Percentiles rank a stretch among this genome's conserved stretches.
Evolutionary conservation across 2,113 vertebrate genomes (phyloP).

Genomic region (Rissa tridactyla): DNA sequence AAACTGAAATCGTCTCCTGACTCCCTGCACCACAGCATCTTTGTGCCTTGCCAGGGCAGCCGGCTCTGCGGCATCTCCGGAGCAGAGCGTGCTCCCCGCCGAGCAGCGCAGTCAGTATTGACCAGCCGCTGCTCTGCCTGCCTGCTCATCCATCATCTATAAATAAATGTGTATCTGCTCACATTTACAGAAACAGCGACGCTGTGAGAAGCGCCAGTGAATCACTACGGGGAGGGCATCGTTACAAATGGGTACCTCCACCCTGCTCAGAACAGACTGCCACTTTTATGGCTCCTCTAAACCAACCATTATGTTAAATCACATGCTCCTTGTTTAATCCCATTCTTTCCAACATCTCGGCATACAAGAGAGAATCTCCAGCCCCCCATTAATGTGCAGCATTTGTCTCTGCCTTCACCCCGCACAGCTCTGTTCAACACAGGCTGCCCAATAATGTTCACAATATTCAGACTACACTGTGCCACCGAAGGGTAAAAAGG

Average conservation of each 20-base stretch:
- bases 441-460: background rate
- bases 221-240: background rate
- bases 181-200: background rate
- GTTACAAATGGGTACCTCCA: accelerated
- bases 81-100: accelerated
- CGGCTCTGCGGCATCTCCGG: accelerated
- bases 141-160: background rate
- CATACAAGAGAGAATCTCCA: background rate
- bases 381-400: too few species aligned
- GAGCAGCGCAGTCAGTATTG: background rate
- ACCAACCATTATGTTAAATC: background rate
- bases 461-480: background rate
- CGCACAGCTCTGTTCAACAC: background rate
- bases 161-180: background rate
- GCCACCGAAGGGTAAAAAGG: background rate
- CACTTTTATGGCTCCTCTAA: background rate
- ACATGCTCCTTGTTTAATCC: background rate
- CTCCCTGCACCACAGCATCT: background rate
- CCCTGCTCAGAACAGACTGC: background rate
- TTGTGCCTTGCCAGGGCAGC: background rate
- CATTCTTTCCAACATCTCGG: background rate
- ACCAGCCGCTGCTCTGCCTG: background rate
- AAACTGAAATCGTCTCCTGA: background rate
- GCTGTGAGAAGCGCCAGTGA: background rate
- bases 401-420: background rate